Conservation (phyloP, 2,113 vertebrate genomes). For the Todiramphus chloris region DNA sequence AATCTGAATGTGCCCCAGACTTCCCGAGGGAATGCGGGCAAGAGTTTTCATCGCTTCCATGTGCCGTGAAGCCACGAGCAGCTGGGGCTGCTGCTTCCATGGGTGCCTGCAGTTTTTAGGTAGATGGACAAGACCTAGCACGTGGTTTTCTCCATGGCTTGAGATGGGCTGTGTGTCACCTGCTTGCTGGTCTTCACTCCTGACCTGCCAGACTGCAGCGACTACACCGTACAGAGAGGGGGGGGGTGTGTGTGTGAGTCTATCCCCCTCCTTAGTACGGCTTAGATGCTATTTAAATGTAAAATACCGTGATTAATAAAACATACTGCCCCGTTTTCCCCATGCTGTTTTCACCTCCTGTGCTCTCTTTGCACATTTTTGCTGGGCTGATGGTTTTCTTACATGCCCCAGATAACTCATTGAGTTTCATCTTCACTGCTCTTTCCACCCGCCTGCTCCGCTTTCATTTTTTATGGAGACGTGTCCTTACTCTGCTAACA, state of each 20-base stretch:
- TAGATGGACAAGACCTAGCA: background rate
- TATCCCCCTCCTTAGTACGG: background rate
- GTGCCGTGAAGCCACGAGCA: background rate
- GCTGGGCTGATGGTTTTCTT: constrained; percentile 48
- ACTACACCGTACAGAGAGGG: background rate
- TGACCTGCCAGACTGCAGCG: background rate
- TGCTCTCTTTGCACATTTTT: constrained; percentile 24
- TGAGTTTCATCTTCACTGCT: background rate
- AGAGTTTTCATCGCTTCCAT: background rate
- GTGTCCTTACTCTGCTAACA: background rate
- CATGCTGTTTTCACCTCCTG: background rate
- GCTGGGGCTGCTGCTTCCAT: background rate
- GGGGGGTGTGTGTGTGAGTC: background rate
- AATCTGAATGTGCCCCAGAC: no score
- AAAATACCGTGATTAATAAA: constrained; percentile 5
- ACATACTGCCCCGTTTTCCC: background rate
- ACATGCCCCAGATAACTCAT: constrained; percentile 63
- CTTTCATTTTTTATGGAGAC: constrained; percentile 60
- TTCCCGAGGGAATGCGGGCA: background rate
- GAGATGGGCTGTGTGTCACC: background rate
- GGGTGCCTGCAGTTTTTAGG: background rate
- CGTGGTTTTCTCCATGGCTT: background rate
- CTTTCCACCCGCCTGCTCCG: background rate
- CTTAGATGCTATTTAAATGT: rapidly evolving
- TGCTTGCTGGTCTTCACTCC: background rate